These are phyloP conservation scores for Sesamia nonagrioides DNA, from an alignment of 1,140 invertebrate species.

Conservation along the genomic window DNA sequence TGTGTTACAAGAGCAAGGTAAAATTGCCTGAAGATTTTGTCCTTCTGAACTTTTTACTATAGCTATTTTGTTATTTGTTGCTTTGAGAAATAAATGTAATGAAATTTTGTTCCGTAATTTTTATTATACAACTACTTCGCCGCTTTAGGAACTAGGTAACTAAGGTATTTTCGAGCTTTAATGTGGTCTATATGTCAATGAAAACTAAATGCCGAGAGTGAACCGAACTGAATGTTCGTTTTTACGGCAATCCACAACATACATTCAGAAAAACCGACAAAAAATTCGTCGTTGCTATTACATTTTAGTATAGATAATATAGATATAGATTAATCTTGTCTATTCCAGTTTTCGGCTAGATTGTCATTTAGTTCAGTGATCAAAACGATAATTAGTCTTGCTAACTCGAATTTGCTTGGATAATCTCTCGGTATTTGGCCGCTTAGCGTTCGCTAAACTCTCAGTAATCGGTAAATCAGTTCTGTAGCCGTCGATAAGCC, in stretches of 20 bases:
- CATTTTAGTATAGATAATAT: neutral
- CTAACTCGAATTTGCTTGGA: neutral
- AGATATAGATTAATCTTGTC: neutral
- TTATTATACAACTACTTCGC: neutral
- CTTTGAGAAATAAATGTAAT: neutral
- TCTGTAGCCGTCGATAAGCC: slow-evolving; percentile 34
- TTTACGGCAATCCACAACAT: no score
- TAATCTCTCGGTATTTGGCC: slow-evolving; percentile 19
- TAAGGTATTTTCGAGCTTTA: no score
- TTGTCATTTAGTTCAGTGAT: slow-evolving; percentile 19
- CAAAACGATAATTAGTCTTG: slow-evolving; percentile 12
- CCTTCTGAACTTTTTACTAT: slow-evolving; percentile 4
- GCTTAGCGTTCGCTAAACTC: slow-evolving; percentile 16
- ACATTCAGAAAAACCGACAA: no score
- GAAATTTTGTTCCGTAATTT: neutral
- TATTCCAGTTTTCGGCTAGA: slow-evolving; percentile 1
- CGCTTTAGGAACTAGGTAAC: no score
- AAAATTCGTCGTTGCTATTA: no score
- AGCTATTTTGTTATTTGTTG: neutral
- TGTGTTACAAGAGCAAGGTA: slow-evolving; percentile 31
- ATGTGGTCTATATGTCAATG: no score
- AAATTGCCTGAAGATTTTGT: slow-evolving; percentile 21
- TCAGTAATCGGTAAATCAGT: slow-evolving; percentile 29
- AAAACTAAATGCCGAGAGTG: no score
- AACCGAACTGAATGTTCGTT: no score